phyloP scores from a whole-genome alignment of 1,140 invertebrate genomes.

The Megalopta genalis region DNA sequence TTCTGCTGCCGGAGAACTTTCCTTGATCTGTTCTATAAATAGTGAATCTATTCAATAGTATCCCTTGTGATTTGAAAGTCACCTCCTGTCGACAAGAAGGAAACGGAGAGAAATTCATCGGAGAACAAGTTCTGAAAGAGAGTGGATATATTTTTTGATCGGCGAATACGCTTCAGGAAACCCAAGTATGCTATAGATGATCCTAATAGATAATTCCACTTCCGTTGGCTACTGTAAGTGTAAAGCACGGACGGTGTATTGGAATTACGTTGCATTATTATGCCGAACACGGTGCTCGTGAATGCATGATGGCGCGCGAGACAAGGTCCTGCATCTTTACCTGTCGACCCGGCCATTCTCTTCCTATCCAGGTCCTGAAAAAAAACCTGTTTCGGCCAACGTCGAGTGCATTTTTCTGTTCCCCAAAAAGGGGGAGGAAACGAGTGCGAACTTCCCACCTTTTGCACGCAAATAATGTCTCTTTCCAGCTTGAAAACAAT shows the following conservation, averaged over 20 bases:
- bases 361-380: slow-evolving; percentile 27
- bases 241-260: slow-evolving; percentile 12
- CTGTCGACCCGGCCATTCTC: slow-evolving; percentile 32
- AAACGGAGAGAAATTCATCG: background rate
- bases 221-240: background rate
- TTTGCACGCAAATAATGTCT: slow-evolving; percentile 2
- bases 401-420: slow-evolving; percentile 23
- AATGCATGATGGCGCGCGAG: slow-evolving; percentile 35
- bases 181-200: background rate
- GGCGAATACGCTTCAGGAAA: no score
- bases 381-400: slow-evolving; percentile 42
- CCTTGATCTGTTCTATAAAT: no score
- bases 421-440: background rate
- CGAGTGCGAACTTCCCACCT: background rate
- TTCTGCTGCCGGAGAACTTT: no score
- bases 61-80: no score
- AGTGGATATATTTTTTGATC: background rate
- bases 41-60: no score
- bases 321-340: slow-evolving; percentile 30
- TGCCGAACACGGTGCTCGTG: slow-evolving; percentile 35
- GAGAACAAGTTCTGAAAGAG: background rate
- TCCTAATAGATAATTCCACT: slow-evolving; percentile 32
- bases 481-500: background rate
- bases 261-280: slow-evolving; percentile 49
- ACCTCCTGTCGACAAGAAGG: no score